These are phyloP conservation scores for Heliconius ethilla DNA, from an alignment of 2,888 invertebrate species.

Conservation along the genomic window DNA sequence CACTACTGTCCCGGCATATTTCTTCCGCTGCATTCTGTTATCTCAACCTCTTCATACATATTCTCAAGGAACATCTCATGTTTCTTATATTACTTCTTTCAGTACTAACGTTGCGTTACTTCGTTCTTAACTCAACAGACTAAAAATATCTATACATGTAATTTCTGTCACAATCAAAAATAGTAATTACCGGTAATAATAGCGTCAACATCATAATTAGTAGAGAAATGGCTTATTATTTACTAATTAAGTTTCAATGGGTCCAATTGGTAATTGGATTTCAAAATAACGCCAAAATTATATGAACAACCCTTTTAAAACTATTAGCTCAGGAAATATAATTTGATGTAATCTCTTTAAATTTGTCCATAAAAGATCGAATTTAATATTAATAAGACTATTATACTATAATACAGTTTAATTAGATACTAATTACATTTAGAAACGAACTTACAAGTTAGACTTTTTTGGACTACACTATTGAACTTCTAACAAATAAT, in stretches of 20 bases:
- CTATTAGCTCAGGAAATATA: constrained; percentile 25
- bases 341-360: constrained; percentile 35
- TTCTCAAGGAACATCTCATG: neutral
- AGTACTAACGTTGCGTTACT: neutral
- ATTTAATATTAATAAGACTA: constrained; percentile 18
- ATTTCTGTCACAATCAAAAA: constrained; percentile 15
- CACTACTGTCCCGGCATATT: too few relatives aligned
- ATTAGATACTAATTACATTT: neutral
- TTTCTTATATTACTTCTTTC: neutral
- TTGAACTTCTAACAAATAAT: neutral
- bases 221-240: constrained; percentile 38
- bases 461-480: too few relatives aligned
- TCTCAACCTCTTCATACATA: too few relatives aligned
- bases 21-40: too few relatives aligned
- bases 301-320: constrained; percentile 34
- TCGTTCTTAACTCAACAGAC: neutral
- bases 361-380: constrained; percentile 33
- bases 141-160: neutral
- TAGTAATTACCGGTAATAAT: constrained; percentile 29
- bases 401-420: neutral
- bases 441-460: neutral
- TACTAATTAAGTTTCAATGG: constrained; percentile 40
- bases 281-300: constrained; percentile 34
- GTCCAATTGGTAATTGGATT: constrained; percentile 41
- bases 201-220: constrained; percentile 32